These are phyloP conservation scores for Drosophila prostipennis DNA, from an alignment of 2,888 invertebrate species.

Conservation along the genomic window DNA sequence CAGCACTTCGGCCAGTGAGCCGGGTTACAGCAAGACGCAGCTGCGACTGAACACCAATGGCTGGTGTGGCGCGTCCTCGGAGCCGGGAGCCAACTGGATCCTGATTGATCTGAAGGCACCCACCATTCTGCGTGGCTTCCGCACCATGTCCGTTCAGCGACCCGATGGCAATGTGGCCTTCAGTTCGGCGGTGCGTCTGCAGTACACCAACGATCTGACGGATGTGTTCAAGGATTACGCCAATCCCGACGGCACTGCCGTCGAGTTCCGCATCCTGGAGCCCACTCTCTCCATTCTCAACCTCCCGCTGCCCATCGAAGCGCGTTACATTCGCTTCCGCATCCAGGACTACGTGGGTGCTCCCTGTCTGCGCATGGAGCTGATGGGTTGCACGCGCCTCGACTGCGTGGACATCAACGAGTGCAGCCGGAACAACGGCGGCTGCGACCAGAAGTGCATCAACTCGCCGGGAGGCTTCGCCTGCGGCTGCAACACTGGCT, in stretches of 20 bases:
- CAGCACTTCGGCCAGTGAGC: conserved; percentile 92
- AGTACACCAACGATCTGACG: conserved; percentile 94
- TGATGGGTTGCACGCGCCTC: conserved; percentile 96
- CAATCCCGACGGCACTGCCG: conserved; percentile 96
- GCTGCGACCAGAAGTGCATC: conserved; percentile 96
- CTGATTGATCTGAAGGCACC: conserved; percentile 94
- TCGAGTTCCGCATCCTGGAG: conserved; percentile 95
- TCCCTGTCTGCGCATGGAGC: conserved; percentile 94
- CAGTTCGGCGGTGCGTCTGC: conserved; percentile 93
- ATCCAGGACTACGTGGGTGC: conserved; percentile 94
- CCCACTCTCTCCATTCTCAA: conserved; percentile 96
- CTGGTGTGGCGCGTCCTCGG: conserved; percentile 95
- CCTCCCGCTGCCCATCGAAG: conserved; percentile 95
- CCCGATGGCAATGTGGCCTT: conserved; percentile 93
- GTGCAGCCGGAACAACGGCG: conserved; percentile 93
- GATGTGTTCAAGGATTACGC: conserved; percentile 96
- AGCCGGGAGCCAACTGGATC: conserved; percentile 95
- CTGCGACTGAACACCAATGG: conserved; percentile 93
- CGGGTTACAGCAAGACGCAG: conserved; percentile 92
- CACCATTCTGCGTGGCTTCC: conserved; percentile 94
- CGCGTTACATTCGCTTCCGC: conserved; percentile 93
- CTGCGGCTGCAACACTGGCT: conserved; percentile 96
- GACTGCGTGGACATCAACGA: conserved; percentile 96
- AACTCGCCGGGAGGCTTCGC: conserved; percentile 95
- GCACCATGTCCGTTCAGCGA: conserved; percentile 94